Conservation (phyloP, 2,888 invertebrate genomes). For the Spialia ferax region DNA sequence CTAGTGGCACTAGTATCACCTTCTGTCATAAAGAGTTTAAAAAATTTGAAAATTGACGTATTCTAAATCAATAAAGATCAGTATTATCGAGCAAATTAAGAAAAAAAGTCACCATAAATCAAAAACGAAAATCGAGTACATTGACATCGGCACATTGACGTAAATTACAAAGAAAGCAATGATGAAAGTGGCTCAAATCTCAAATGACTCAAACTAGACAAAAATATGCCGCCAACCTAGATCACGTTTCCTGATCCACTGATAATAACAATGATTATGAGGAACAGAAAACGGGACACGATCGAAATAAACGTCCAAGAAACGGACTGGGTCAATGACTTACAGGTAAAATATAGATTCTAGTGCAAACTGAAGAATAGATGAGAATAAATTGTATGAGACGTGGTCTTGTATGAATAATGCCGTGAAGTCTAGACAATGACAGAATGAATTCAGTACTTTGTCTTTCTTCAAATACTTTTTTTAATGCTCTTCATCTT, state of each 20-base stretch:
- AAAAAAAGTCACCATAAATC: too few relatives aligned
- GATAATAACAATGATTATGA: constrained; percentile 27
- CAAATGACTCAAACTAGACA: constrained; percentile 7
- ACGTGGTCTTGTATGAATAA: background rate
- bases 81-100: too few relatives aligned
- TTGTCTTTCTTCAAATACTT: too few relatives aligned
- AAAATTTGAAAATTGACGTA: too few relatives aligned
- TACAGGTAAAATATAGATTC: constrained; percentile 29
- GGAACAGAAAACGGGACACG: constrained; percentile 6
- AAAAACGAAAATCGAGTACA: too few relatives aligned
- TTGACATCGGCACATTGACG: background rate
- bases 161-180: background rate
- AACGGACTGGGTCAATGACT: constrained; percentile 30
- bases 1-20: too few relatives aligned
- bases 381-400: background rate
- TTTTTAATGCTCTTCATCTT: too few relatives aligned
- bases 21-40: too few relatives aligned
- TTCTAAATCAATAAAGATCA: too few relatives aligned
- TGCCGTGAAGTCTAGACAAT: background rate
- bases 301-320: constrained; percentile 23
- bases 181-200: constrained; percentile 13
- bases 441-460: constrained; percentile 2
- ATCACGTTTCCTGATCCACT: constrained; percentile 24
- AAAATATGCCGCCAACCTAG: background rate
- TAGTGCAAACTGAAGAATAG: background rate